Conservation (phyloP, 2,113 vertebrate genomes). For the Epinephelus cyanopodus region DNA sequence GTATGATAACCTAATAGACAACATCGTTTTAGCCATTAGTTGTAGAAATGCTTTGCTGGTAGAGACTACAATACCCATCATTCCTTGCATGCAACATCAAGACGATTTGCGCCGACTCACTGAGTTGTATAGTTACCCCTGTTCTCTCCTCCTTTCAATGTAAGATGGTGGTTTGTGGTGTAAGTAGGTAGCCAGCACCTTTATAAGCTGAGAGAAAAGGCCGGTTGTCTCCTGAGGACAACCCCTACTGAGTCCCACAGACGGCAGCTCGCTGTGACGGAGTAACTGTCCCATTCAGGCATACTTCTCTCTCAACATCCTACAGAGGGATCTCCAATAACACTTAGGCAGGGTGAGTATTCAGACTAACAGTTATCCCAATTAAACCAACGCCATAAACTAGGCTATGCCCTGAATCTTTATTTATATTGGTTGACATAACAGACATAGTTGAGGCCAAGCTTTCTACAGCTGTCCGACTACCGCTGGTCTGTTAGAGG, state of each 20-base stretch:
- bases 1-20: neutral
- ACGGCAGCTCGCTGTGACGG: neutral
- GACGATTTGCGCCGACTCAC: constrained; percentile 29
- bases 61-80: constrained; percentile 21
- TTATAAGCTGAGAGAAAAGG: neutral
- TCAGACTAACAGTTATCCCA: constrained; percentile 1
- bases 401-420: neutral
- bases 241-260: neutral
- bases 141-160: constrained; percentile 31
- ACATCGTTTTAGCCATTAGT: neutral
- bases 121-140: constrained; percentile 15
- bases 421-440: neutral
- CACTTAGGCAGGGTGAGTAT: constrained; percentile 20
- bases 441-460: neutral
- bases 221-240: neutral
- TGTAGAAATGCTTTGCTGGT: neutral
- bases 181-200: constrained; percentile 10
- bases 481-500: neutral
- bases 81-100: neutral
- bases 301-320: constrained; percentile 7
- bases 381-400: constrained; percentile 1
- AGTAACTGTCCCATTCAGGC: neutral
- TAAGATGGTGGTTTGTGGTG: constrained; percentile 30
- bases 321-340: neutral
- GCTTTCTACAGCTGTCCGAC: neutral